Evolutionary conservation across 1,140 invertebrate genomes (phyloP), one percentile per base, ranked within the genome.

Genomic region (Musca vetustissima): DNA sequence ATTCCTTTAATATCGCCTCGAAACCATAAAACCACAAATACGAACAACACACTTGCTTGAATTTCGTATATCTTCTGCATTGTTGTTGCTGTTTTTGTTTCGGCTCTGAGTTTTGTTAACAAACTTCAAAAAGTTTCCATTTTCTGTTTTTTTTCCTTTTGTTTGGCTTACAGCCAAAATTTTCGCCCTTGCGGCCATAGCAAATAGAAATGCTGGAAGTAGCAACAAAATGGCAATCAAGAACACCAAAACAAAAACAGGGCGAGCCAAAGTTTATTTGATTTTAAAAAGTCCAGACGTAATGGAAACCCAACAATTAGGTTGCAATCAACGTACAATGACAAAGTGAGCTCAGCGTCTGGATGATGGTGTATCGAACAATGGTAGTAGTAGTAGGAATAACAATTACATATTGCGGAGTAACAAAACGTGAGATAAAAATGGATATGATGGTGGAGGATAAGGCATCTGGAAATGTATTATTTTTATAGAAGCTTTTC

Each of bases 301-400:
- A 61, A 61, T 61, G 17, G 57, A 61, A 61, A 61, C 57, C 57
- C 57, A 61, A 61, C 57, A 61, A 61, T 61, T 61, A 61, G 57
- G 57, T 32, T 61, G 57, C 57, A 61, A 61, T 61, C 57, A 61
- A 36, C 57, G 36, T 61, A 43, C 36, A 43, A 13, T 11, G 6
- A 43, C 36, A 43, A 43, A 43, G 11, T 7, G 13, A 32, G 6
- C 13, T 11, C 36, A 43, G 36, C 36, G 13, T n/a, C n/a, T n/a
- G n/a, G n/a, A n/a, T n/a, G n/a, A n/a, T n/a, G n/a, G n/a, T n/a
- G n/a, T n/a, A n/a, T n/a, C n/a, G 8, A 28, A 28, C 28, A 28
- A 28, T 8, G 8, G 28, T 8, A 28, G 28, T 8, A 28, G 28
- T 8, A 28, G 28, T 28, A 4, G 28, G 28, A 28, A 28, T 28